Conservation (phyloP, 2,888 invertebrate genomes). For the Hylaea fasciaria region DNA sequence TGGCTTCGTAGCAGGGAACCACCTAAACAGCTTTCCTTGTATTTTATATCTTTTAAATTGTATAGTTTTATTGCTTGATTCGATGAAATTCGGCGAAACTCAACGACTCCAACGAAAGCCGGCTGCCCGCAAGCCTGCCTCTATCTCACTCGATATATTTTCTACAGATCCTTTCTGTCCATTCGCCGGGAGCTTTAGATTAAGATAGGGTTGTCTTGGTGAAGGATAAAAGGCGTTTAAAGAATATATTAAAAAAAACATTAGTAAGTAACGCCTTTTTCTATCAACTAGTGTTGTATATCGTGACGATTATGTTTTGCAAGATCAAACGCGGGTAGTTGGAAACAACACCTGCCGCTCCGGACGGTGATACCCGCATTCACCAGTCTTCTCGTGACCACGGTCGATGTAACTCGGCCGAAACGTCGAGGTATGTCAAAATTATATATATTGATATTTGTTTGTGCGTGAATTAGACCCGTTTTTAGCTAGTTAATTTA, state of each 20-base stretch:
- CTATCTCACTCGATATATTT: slow-evolving; percentile 51
- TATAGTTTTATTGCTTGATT: slow-evolving; percentile 23
- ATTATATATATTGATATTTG: no score
- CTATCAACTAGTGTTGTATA: no score
- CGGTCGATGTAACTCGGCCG: no score
- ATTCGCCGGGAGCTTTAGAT: slow-evolving; percentile 34
- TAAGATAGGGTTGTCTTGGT: slow-evolving; percentile 10
- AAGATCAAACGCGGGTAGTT: no score
- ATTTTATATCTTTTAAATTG: slow-evolving; percentile 15
- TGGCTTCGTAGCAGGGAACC: background rate
- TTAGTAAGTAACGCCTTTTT: no score
- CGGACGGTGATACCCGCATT: no score
- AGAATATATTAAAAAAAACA: background rate
- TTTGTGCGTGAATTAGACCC: no score
- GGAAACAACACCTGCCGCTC: no score
- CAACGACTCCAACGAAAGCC: slow-evolving; percentile 12
- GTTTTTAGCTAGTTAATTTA: no score
- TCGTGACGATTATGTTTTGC: no score
- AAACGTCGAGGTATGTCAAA: no score
- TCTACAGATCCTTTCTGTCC: slow-evolving; percentile 52
- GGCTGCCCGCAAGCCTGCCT: slow-evolving; percentile 35
- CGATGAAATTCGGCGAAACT: slow-evolving; percentile 9
- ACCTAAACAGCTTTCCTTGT: slow-evolving; percentile 27
- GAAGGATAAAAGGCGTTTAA: background rate
- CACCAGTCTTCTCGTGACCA: no score